Evolutionary conservation across 2,888 invertebrate genomes (phyloP).

Genomic region (Lissocephala sabroskyi): DNA sequence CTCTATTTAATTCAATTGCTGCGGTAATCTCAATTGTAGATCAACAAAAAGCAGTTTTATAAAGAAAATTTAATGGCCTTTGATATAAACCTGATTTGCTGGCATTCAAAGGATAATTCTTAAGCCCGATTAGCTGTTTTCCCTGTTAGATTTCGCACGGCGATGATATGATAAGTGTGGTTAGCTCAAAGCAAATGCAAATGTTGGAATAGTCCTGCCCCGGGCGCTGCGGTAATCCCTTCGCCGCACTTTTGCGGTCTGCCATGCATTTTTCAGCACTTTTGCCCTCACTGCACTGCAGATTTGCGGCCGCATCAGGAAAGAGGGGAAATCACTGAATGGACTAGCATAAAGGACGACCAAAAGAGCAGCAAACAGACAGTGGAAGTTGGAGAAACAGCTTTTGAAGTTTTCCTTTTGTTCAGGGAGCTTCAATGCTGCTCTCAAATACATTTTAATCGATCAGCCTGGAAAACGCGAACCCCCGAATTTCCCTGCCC

Average conservation of each 20-base stretch:
- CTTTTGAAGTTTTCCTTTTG: not conserved
- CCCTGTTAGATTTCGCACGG: too few relatives aligned
- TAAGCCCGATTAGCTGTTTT: too few relatives aligned
- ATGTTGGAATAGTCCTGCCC: not conserved
- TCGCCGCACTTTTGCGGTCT: slow-evolving; percentile 48
- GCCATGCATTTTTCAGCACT: slow-evolving; percentile 34
- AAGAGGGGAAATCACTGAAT: too few relatives aligned
- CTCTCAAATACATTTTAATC: not conserved
- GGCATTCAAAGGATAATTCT: too few relatives aligned
- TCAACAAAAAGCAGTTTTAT: not conserved
- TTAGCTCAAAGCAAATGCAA: not conserved
- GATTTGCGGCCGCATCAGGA: slow-evolving; percentile 35
- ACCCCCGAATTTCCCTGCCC: not conserved
- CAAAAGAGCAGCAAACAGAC: slow-evolving; percentile 35
- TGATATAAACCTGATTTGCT: too few relatives aligned
- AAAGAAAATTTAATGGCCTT: too few relatives aligned
- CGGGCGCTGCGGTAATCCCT: slow-evolving; percentile 52
- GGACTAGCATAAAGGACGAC: slow-evolving; percentile 14
- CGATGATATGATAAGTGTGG: too few relatives aligned
- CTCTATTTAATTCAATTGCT: slow-evolving; percentile 50
- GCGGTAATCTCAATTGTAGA: not conserved
- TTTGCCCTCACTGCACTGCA: not conserved
- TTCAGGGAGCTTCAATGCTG: not conserved
- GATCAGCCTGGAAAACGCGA: not conserved
- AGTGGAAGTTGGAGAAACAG: too few relatives aligned